Base-by-base conservation (phyloP, 2,888 invertebrate species). In the Drosophila niveifrons region DNA sequence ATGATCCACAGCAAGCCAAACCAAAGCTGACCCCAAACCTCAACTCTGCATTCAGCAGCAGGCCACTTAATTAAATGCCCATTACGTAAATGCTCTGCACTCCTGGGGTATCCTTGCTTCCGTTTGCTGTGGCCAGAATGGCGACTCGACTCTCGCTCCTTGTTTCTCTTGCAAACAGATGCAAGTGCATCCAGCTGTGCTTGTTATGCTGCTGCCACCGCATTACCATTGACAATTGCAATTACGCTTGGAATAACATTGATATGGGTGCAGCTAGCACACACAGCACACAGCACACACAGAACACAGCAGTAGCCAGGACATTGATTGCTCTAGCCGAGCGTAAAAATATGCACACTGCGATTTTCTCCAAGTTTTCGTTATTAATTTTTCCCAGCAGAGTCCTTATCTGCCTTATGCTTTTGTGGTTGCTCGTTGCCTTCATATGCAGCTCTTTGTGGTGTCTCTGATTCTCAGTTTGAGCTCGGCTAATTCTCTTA, bases 171-270 rank as follows among this genome's bases (percentile, higher is more conserved):
- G 56, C 46, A 44, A 34, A 34, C 46, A 44, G 34, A 34, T 43
- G 43, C 34, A 52, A 59, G 18, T 46, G 66, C 63, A 56, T 48
- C 58, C 66, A 76, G 72, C 77, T 72, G 72, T 47, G 47, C 18
- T 44, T 15, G 48, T 70, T 66, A 75, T 41, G 56, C 15, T n/a
- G 31, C 13, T 43, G 10, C 23, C 47, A 39, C 17, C 15, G 29
- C 46, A n/a, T 41, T 13, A 34, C 13, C 72, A 53, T 47, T 50
- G 67, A 58, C 58, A 65, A 73, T 62, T 68, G 46, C 78, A 73
- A 78, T 75, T 77, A 72, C 58, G 65, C 68, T 56, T 65, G 62
- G 31, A 62, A 62, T 44, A 73, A 78, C 65, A 78, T 48, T 34
- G 50, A 61, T 57, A 36, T 4, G 17, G 47, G 53, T 55, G 61